phyloP scores from a whole-genome alignment of 1,140 invertebrate genomes.

The Bombus confusus region DNA sequence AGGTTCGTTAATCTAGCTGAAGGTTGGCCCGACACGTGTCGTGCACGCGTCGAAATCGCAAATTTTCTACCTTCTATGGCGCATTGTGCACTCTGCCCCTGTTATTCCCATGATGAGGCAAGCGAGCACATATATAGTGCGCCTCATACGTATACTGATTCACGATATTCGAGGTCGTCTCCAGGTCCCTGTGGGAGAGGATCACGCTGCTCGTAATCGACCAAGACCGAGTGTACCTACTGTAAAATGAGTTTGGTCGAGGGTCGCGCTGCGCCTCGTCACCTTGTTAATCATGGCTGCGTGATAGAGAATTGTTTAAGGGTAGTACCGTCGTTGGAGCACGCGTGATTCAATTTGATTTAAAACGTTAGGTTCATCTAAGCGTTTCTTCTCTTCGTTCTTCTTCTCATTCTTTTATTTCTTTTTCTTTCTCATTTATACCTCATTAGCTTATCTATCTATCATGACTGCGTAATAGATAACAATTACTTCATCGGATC shows the following conservation, averaged over 20 bases:
- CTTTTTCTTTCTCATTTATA: neutral
- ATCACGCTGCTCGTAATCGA: slow-evolving; percentile 20
- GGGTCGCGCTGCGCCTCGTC: slow-evolving; percentile 20
- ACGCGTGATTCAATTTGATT: neutral
- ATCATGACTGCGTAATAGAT: slow-evolving; percentile 25
- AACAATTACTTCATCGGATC: slow-evolving; percentile 32
- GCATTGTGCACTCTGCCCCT: slow-evolving; percentile 38
- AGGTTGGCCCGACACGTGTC: slow-evolving; percentile 37
- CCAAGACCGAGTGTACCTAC: slow-evolving; percentile 27
- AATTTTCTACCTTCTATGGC: slow-evolving; percentile 53
- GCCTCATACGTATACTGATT: slow-evolving; percentile 1
- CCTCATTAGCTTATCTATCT: slow-evolving; percentile 32
- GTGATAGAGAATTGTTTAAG: slow-evolving; percentile 49
- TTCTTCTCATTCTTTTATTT: neutral
- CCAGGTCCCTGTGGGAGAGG: slow-evolving; percentile 10
- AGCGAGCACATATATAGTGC: neutral
- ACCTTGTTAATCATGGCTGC: slow-evolving; percentile 27
- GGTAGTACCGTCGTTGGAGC: neutral
- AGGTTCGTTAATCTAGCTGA: slow-evolving; percentile 42
- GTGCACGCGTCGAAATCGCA: slow-evolving; percentile 51
- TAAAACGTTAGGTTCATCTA: neutral
- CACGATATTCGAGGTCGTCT: slow-evolving; percentile 2
- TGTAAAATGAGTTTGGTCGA: slow-evolving; percentile 43
- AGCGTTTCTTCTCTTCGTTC: neutral
- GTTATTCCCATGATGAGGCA: slow-evolving; percentile 49